Evolutionary conservation across 1,140 invertebrate genomes (phyloP).

Genomic region (Diachasmimorpha longicaudata): DNA sequence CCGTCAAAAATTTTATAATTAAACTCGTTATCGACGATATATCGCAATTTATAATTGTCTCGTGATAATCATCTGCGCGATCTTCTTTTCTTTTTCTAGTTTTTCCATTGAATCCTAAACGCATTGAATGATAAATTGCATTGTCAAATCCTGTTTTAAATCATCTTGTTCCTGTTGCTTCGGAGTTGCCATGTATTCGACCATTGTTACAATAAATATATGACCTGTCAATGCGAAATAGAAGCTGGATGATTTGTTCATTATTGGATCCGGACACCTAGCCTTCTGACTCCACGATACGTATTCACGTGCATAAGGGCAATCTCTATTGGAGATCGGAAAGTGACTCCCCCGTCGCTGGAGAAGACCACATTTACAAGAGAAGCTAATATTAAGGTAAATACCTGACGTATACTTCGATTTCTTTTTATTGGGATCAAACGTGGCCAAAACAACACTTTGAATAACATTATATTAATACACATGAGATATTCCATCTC

Average conservation of each 20-base stretch:
- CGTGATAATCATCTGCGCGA: neutral
- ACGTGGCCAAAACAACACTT: neutral
- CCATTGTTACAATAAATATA: neutral
- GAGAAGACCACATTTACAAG: too few species aligned
- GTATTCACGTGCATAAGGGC: too few species aligned
- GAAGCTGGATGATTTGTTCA: neutral
- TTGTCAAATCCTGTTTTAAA: neutral
- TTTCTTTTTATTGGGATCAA: neutral
- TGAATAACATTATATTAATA: neutral
- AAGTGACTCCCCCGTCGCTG: too few species aligned
- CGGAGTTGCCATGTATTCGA: neutral
- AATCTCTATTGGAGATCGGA: too few species aligned
- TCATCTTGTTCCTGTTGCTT: neutral
- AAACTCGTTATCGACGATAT: neutral
- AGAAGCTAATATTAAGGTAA: too few species aligned
- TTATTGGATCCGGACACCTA: neutral
- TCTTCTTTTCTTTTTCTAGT: neutral
- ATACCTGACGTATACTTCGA: too few species aligned
- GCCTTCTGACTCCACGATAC: too few species aligned
- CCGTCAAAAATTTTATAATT: neutral
- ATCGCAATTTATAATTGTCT: neutral
- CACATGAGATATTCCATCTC: neutral
- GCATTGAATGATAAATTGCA: neutral
- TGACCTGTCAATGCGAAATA: neutral
- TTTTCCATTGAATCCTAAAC: neutral